These are phyloP conservation scores for Leucophora obtusa DNA, from an alignment of 2,888 invertebrate genomes.

Conservation along the genomic window DNA sequence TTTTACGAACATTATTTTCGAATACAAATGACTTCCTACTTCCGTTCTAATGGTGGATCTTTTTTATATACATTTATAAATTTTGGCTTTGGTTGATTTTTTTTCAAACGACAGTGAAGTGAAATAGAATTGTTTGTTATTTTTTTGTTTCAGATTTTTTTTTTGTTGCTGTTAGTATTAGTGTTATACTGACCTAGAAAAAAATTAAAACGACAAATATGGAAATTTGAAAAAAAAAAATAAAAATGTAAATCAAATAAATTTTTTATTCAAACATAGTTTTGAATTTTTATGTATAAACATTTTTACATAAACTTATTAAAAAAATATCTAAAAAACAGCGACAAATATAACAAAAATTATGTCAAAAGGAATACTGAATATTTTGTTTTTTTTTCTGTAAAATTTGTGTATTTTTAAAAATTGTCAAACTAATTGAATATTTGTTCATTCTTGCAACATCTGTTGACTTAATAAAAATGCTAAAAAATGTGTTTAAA, in stretches of 20 bases:
- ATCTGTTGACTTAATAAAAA: too few species aligned
- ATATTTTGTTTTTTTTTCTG: not conserved
- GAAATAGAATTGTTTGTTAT: constrained; percentile 30
- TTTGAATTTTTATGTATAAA: constrained; percentile 18
- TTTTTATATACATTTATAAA: not conserved
- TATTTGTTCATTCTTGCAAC: too few species aligned
- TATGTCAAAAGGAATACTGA: constrained; percentile 37
- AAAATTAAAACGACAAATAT: constrained; percentile 44
- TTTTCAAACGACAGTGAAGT: constrained; percentile 23
- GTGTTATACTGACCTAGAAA: constrained; percentile 60
- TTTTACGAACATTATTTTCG: constrained; percentile 35
- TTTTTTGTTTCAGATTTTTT: not conserved
- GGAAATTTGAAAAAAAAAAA: constrained; percentile 22
- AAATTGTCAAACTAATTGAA: too few species aligned
- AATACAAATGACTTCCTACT: constrained; percentile 61
- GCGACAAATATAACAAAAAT: constrained; percentile 32
- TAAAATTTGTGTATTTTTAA: too few species aligned
- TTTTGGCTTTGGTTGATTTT: constrained; percentile 22
- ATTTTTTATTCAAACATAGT: constrained; percentile 50
- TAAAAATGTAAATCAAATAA: constrained; percentile 22
- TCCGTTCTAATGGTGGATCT: constrained; percentile 56
- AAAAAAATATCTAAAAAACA: not conserved
- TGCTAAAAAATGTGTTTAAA: too few species aligned
- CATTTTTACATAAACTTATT: constrained; percentile 9
- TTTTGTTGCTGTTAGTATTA: constrained; percentile 9